Conservation (phyloP, 2,113 vertebrate genomes). For the Gopherus evgoodei region DNA sequence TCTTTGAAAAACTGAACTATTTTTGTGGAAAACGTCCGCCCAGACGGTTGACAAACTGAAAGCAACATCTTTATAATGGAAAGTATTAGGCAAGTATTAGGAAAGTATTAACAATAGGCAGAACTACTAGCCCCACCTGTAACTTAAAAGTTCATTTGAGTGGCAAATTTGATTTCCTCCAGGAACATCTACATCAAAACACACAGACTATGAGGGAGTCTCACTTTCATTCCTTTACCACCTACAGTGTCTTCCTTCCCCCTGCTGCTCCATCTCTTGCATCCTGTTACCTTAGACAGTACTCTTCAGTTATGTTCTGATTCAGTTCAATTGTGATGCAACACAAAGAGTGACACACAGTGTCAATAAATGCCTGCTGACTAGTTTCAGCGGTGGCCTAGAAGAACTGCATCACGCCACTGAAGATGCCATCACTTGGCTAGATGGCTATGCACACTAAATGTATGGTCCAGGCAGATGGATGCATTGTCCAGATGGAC, state of each 20-base stretch:
- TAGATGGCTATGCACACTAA: too few species aligned
- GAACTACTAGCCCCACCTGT: background rate
- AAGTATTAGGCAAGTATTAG: background rate
- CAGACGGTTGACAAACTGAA: background rate
- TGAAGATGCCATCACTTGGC: too few species aligned
- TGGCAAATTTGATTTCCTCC: background rate
- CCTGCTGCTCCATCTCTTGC: background rate
- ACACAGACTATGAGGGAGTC: background rate
- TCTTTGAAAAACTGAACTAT: background rate
- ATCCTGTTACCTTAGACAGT: background rate
- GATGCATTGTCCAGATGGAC: too few species aligned
- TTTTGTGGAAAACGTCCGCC: background rate
- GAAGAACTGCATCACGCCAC: too few species aligned
- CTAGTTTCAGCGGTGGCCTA: too few species aligned
- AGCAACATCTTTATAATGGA: background rate
- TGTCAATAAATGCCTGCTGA: too few species aligned
- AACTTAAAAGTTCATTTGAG: background rate
- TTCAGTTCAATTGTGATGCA: too few species aligned
- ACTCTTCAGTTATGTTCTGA: background rate
- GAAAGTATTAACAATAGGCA: background rate
- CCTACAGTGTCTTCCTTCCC: background rate
- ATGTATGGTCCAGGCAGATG: constrained; percentile 8
- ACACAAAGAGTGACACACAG: too few species aligned
- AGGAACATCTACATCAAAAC: background rate
- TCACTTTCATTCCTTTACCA: background rate